Evolutionary conservation across 1,140 invertebrate genomes (phyloP).

Genomic region (Psix sp.): DNA sequence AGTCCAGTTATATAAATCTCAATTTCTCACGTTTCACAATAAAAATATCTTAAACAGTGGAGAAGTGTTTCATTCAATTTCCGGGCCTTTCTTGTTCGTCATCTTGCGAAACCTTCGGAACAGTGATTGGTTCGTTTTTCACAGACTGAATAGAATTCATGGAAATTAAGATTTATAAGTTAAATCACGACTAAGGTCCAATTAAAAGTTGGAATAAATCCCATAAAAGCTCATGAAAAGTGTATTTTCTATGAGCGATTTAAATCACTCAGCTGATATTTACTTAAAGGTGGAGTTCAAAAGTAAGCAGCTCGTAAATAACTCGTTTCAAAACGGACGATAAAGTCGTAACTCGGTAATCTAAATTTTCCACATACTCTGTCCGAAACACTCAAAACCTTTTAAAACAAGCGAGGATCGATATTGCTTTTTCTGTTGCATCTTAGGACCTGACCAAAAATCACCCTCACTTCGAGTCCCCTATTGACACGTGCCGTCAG

Average conservation of each 20-base stretch:
- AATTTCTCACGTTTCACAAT: no score
- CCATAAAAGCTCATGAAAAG: constrained; percentile 20
- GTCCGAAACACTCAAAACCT: constrained; percentile 14
- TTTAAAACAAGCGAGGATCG: constrained; percentile 24
- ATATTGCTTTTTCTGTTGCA: constrained; percentile 14
- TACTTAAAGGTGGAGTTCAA: constrained; percentile 14
- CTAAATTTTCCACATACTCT: constrained; percentile 22
- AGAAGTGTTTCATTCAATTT: no score
- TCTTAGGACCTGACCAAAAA: constrained; percentile 22
- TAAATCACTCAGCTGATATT: constrained; percentile 28
- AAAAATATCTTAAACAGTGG: no score
- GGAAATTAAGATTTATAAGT: no score
- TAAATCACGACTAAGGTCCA: no score
- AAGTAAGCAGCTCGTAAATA: constrained; percentile 25
- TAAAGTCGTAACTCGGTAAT: constrained; percentile 4
- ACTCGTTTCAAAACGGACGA: constrained; percentile 11
- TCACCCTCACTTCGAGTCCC: constrained; percentile 24
- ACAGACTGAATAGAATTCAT: no score
- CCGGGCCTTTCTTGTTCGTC: no score
- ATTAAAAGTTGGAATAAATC: not conserved
- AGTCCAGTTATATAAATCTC: no score
- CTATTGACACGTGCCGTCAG: constrained; percentile 41
- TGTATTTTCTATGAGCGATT: constrained; percentile 2
- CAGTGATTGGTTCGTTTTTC: no score
- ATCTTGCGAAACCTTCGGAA: no score